These are phyloP conservation scores for Stenchaetothrips biformis DNA, from an alignment of 2,888 invertebrate genomes.

Conservation along the genomic window DNA sequence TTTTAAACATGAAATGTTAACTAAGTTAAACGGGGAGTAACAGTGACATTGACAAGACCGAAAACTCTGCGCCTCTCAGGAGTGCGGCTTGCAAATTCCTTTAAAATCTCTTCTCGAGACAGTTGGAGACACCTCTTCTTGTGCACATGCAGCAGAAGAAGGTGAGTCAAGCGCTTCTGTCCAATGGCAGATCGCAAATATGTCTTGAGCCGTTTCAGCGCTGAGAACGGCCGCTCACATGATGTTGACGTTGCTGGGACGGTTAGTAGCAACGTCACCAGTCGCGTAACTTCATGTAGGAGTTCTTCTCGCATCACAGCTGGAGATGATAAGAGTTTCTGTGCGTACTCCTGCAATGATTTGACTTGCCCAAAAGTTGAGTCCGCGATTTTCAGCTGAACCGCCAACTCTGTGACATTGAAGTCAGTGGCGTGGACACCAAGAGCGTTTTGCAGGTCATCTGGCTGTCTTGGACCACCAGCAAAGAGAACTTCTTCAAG, in stretches of 20 bases:
- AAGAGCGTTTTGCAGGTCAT: background rate
- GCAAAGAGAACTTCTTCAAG: background rate
- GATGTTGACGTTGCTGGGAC: no score
- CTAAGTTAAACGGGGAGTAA: no score
- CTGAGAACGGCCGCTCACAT: no score
- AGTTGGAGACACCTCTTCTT: background rate
- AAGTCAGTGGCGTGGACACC: background rate
- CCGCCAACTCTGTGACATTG: background rate
- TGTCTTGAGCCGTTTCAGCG: background rate
- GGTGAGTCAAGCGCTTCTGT: background rate
- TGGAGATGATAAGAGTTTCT: no score
- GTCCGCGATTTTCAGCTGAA: background rate
- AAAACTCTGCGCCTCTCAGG: background rate
- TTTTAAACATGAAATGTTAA: no score
- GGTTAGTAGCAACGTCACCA: no score
- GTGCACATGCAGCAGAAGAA: background rate
- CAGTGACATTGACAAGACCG: background rate
- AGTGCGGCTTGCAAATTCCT: background rate
- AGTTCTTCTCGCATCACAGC: no score
- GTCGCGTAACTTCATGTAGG: no score
- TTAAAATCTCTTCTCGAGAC: background rate
- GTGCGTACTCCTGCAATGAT: no score
- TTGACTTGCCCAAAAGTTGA: background rate
- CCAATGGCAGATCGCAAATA: background rate
- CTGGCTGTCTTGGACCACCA: background rate